Evolutionary conservation across 35 echinoderm and acorn worm genomes (phyloP), one percentile per base, ranked within the genome.

Genomic region (Holothuria glaberrima): DNA sequence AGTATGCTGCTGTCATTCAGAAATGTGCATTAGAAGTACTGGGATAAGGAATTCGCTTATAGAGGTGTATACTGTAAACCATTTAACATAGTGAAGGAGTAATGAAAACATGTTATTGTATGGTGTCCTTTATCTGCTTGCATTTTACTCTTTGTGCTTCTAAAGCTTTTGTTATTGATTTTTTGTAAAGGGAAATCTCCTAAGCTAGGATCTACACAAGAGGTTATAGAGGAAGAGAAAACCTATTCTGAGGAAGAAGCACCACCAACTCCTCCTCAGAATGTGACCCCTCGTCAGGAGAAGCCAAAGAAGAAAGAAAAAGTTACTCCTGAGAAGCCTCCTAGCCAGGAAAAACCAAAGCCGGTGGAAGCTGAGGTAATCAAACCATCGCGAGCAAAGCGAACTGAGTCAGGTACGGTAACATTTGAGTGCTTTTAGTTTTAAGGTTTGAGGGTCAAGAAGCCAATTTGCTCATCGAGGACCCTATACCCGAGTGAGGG

Each of bases 171-270:
- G 3, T 54, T 12, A 17, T 54, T 54, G 50, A 54, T 54, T 54
- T 0, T 14, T 7, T 41, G 36, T 41, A 41, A 41, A 54, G 50
- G 50, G 9, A 54, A 54, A 54, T 54, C 41, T 13, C 58, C 26
- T 27, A 60, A 59, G 7, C 85, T 46, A 12, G 45, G 29, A 48
- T 30, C 44, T 68, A 3, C 66, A 17, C 85, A 71, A 59, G 56
- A 90, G 35, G 76, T 58, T 21, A 71, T n/a, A 58, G 75, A 72
- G 21, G 76, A 90, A 9, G 64, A 90, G 61, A 66, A 83, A 62
- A 31, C 77, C 29, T 82, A 29, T 29, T 82, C 89, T 19, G 89
- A 90, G 58, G 89, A 90, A 68, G 77, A 90, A 32, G 62, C 45
- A 32, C 58, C 75, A 6, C 75, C 89, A 9, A 90, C 75, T 22